These are phyloP conservation scores for Cossypha heuglini DNA, from an alignment of 2,797 vertebrate species.

Conservation along the genomic window DNA sequence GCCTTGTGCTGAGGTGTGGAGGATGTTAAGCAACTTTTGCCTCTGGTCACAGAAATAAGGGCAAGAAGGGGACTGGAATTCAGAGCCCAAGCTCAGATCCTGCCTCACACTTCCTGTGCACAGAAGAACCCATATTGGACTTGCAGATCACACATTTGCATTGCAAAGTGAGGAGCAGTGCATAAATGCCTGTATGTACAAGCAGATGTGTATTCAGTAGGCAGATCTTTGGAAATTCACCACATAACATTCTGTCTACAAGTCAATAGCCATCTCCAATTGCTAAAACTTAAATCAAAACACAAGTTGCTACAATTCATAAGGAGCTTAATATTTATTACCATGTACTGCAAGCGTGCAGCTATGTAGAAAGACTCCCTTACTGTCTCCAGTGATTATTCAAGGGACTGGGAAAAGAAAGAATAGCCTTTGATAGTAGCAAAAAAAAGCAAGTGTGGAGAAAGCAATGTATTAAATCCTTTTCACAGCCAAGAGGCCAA, in stretches of 20 bases:
- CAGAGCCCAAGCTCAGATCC: not conserved
- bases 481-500: conserved; percentile 64
- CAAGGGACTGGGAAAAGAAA: not conserved
- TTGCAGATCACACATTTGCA: conserved; percentile 19
- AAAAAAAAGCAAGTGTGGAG: conserved; percentile 39
- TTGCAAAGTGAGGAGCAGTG: not conserved
- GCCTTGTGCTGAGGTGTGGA: not conserved
- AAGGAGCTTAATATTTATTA: conserved; percentile 61
- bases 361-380: conserved; percentile 12
- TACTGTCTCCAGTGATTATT: conserved; percentile 44
- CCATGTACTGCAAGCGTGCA: not conserved
- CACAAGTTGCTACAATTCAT: conserved; percentile 42
- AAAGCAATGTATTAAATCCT: conserved; percentile 67
- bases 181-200: not conserved
- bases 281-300: conserved; percentile 52
- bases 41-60: not conserved
- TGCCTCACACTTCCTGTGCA: not conserved
- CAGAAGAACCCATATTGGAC: not conserved
- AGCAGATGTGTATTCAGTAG: not conserved
- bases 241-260: not conserved
- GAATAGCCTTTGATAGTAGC: conserved; percentile 46
- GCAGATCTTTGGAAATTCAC: conserved; percentile 14
- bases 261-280: conserved; percentile 51
- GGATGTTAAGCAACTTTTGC: not conserved
- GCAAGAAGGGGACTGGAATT: not conserved